A percentile compares a stretch with the other conserved stretches of the same genome.
phyloP scores from a whole-genome alignment of 1,140 invertebrate genomes.

The Nasonia vitripennis region DNA sequence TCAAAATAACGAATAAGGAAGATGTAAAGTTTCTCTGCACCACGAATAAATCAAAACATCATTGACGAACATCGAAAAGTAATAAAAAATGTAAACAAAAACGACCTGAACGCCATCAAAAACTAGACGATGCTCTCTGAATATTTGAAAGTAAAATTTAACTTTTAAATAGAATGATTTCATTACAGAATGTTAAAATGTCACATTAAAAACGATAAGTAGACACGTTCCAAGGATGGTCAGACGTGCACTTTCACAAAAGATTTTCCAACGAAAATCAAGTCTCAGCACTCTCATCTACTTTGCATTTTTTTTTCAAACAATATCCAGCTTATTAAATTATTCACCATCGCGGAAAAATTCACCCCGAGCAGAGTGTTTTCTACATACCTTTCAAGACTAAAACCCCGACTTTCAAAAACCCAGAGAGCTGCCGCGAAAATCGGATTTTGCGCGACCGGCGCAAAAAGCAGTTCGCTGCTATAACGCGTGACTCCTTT shows the following conservation, averaged over 20 bases:
- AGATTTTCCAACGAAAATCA: too few species aligned
- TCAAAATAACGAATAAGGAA: too few species aligned
- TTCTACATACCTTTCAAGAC: background rate
- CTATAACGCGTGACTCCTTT: background rate
- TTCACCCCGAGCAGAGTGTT: background rate
- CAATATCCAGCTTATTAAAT: background rate
- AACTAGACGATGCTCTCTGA: background rate
- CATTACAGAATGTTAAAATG: too few species aligned
- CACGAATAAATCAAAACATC: background rate
- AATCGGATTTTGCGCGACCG: background rate
- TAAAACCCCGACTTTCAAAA: background rate
- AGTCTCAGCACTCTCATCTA: too few species aligned
- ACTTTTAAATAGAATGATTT: background rate
- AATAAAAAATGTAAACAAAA: too few species aligned
- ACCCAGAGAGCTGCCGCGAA: background rate
- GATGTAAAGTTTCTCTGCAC: too few species aligned
- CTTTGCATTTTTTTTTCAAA: too few species aligned
- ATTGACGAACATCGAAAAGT: background rate
- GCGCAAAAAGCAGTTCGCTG: background rate
- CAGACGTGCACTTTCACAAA: too few species aligned
- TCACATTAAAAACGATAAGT: too few species aligned
- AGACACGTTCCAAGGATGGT: too few species aligned
- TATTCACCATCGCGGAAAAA: background rate
- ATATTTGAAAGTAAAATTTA: background rate
- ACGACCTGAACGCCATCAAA: too few species aligned